Percentiles rank a stretch among this genome's conserved stretches.
These are phyloP conservation scores for Neoseiulus cucumeris DNA, from an alignment of 1,140 invertebrate genomes.

Conservation along the genomic window DNA sequence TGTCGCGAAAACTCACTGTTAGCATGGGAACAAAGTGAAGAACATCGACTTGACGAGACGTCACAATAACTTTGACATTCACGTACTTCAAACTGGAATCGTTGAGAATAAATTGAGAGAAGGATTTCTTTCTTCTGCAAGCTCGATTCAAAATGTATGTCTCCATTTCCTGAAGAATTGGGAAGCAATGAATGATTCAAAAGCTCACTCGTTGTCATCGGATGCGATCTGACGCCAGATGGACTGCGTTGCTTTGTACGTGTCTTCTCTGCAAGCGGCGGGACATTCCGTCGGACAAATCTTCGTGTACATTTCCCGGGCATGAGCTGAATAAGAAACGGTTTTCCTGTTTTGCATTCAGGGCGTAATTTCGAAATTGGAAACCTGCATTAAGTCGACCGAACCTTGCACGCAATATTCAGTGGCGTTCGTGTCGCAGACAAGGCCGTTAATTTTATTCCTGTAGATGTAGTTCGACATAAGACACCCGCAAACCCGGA, in stretches of 20 bases:
- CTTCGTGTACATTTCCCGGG: background rate
- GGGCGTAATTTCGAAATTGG: background rate
- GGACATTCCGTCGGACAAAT: background rate
- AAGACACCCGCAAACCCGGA: background rate
- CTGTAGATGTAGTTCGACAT: slow-evolving; percentile 6
- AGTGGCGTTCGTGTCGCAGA: background rate
- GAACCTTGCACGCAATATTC: background rate
- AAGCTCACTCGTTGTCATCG: slow-evolving; percentile 3
- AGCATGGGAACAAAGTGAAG: slow-evolving; percentile 1
- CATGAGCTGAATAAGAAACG: background rate
- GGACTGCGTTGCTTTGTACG: slow-evolving; percentile 2
- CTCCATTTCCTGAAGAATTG: no score
- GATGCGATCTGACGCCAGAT: background rate
- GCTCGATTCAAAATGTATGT: no score
- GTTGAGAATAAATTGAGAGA: background rate
- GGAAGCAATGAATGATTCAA: background rate
- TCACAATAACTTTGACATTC: slow-evolving; percentile 1
- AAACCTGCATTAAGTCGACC: no score
- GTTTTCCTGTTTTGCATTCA: background rate
- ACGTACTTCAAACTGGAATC: slow-evolving; percentile 3
- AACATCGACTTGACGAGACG: slow-evolving; percentile 2
- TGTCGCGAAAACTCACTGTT: background rate
- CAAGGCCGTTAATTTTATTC: background rate
- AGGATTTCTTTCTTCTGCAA: no score
- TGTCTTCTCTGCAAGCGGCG: background rate